These are phyloP conservation scores for Stictonetta naevosa DNA, from an alignment of 2,113 vertebrate genomes.

Conservation along the genomic window DNA sequence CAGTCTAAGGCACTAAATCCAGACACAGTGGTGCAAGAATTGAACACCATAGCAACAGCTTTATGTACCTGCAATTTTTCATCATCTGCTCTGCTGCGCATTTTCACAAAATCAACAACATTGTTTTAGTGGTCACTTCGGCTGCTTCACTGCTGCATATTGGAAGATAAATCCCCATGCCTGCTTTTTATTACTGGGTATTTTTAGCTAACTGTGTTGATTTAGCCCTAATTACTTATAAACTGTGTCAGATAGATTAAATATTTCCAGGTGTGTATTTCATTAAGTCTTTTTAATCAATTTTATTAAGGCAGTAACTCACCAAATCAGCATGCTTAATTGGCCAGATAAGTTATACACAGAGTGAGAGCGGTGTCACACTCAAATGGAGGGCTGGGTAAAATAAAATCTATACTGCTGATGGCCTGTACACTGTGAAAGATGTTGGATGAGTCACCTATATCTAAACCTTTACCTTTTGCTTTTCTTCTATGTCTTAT, in stretches of 20 bases:
- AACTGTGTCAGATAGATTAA: conserved; percentile 34
- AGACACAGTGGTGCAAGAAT: not conserved
- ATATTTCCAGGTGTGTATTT: conserved; percentile 31
- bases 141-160: not conserved
- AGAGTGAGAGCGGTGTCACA: not conserved
- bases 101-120: not conserved
- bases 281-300: not conserved
- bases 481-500: not conserved
- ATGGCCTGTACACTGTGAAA: not conserved
- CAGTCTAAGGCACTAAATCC: conserved; percentile 36
- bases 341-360: not conserved
- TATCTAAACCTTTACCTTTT: not conserved
- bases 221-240: conserved; percentile 19
- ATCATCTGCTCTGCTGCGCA: not conserved
- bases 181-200: not conserved
- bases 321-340: conserved; percentile 4
- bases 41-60: conserved; percentile 44
- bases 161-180: conserved; percentile 3
- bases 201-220: conserved; percentile 26
- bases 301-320: conserved; percentile 30
- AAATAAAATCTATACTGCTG: not conserved
- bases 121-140: conserved; percentile 32
- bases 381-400: not conserved
- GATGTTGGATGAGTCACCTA: not conserved
- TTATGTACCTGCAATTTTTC: conserved; percentile 53